phyloP scores from a whole-genome alignment of 2,888 invertebrate species.

The Campoletis raptor region DNA sequence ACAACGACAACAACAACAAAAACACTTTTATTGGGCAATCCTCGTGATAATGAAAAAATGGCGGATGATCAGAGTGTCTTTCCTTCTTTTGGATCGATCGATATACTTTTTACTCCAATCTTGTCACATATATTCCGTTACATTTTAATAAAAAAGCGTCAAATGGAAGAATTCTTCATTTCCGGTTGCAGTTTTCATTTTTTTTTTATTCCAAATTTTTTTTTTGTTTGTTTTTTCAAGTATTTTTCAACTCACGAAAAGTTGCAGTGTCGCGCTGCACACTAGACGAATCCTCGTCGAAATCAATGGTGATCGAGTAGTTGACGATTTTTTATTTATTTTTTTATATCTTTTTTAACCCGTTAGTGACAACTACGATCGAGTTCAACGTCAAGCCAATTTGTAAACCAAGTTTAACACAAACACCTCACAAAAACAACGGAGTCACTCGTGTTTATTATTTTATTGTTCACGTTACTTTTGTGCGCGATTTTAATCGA shows the following conservation, averaged over 20 bases:
- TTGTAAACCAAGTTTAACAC: neutral
- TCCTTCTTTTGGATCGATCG: conserved; percentile 45
- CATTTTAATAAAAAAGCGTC: neutral
- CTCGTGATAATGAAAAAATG: conserved; percentile 16
- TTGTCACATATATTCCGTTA: neutral
- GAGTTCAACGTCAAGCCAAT: neutral
- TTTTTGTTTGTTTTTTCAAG: conserved; percentile 25
- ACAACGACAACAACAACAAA: neutral
- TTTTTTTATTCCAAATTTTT: neutral
- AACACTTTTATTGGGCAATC: neutral
- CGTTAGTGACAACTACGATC: neutral
- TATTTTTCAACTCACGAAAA: conserved; percentile 37
- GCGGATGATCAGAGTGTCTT: conserved; percentile 50
- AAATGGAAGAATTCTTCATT: neutral
- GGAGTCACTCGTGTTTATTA: conserved; percentile 5
- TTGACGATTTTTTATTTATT: neutral
- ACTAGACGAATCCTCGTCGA: conserved; percentile 15
- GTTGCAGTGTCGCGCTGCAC: conserved; percentile 31
- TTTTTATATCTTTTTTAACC: neutral
- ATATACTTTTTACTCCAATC: conserved; percentile 8
- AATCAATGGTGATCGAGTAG: conserved; percentile 30
- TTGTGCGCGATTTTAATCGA: neutral
- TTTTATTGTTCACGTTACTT: neutral
- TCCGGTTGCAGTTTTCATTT: neutral
- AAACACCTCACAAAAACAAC: neutral